These are phyloP conservation scores for Centrocercus urophasianus DNA, from an alignment of 2,113 vertebrate genomes.

Conservation along the genomic window DNA sequence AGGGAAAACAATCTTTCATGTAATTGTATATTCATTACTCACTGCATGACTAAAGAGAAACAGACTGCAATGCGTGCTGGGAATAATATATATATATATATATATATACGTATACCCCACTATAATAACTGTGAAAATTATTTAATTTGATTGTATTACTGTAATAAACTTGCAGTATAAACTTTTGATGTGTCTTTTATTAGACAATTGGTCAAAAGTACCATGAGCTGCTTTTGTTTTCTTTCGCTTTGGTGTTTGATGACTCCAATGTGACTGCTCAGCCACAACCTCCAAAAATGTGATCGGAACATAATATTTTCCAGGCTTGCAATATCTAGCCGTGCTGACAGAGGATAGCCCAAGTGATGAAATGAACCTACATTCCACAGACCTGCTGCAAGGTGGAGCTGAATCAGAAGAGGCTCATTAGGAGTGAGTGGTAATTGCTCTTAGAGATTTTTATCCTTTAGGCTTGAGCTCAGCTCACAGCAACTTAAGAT, in stretches of 20 bases:
- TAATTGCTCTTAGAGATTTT: slow-evolving; percentile 6
- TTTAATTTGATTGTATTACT: slow-evolving; percentile 27
- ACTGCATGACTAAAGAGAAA: slow-evolving; percentile 38
- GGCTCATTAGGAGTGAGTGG: neutral
- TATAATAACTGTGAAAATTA: neutral
- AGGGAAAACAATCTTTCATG: neutral
- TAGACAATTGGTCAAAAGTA: neutral
- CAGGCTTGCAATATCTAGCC: neutral
- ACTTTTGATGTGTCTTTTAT: slow-evolving; percentile 21
- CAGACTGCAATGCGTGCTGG: neutral
- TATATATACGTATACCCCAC: neutral
- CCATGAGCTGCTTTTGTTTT: neutral
- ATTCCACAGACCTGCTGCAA: neutral
- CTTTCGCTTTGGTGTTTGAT: neutral
- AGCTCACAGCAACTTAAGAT: neutral
- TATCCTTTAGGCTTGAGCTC: neutral
- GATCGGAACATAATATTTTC: neutral
- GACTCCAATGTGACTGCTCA: neutral
- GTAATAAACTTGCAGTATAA: slow-evolving; percentile 65
- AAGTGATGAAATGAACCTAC: neutral
- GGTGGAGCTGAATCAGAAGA: neutral
- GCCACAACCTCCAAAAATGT: neutral
- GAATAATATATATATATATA: slow-evolving; percentile 17
- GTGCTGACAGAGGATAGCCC: neutral
- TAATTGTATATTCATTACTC: slow-evolving; percentile 5